phyloP scores from a whole-genome alignment of 2,888 invertebrate genomes.

The Spodoptera picta region DNA sequence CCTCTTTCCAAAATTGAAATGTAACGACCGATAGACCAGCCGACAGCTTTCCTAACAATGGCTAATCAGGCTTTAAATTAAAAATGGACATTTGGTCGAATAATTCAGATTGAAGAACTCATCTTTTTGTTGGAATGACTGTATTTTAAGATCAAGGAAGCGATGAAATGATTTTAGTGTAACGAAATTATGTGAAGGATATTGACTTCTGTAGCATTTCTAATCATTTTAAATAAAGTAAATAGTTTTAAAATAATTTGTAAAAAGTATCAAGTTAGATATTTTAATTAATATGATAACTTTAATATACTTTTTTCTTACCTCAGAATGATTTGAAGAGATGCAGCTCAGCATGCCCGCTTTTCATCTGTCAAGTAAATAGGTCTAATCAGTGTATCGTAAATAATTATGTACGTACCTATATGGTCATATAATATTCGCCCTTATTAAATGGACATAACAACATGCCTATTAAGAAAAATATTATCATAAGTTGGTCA shows the following conservation, averaged over 20 bases:
- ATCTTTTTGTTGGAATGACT: constrained; percentile 30
- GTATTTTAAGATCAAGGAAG: constrained; percentile 18
- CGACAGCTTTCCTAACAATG: constrained; percentile 24
- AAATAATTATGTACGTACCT: too few species aligned
- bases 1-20: constrained; percentile 39
- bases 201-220: not conserved
- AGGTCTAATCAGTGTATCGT: too few species aligned
- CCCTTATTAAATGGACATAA: too few species aligned
- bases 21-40: constrained; percentile 26
- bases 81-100: constrained; percentile 28
- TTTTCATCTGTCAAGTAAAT: too few species aligned
- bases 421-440: too few species aligned
- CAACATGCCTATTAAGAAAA: too few species aligned
- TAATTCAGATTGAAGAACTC: constrained; percentile 31
- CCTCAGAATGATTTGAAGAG: too few species aligned
- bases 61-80: constrained; percentile 39
- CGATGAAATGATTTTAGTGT: not conserved
- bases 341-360: too few species aligned
- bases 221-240: constrained; percentile 4
- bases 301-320: too few species aligned
- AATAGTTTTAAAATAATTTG: not conserved
- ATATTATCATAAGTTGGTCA: not conserved
- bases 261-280: not conserved
- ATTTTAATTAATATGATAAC: too few species aligned
- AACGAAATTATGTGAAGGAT: constrained; percentile 3